Conservation (phyloP, 2,888 invertebrate genomes). For the Frankliniella fusca region DNA sequence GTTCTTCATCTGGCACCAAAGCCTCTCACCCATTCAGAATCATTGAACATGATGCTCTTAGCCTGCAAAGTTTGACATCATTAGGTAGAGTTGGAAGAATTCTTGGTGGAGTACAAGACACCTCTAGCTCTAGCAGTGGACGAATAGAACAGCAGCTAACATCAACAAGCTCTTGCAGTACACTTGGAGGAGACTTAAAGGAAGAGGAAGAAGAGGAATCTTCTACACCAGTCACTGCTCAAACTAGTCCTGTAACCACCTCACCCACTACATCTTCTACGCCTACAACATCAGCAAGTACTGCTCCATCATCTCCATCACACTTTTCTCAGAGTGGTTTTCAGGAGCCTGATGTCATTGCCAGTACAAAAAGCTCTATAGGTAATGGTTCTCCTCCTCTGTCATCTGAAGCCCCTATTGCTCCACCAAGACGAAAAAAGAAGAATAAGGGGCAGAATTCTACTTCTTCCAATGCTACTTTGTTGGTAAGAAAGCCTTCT, state of each 20-base stretch:
- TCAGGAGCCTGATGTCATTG: constrained; percentile 87
- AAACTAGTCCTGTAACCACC: background rate
- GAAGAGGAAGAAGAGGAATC: constrained; percentile 6
- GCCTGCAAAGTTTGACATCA: constrained; percentile 84
- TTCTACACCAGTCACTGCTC: constrained; percentile 7
- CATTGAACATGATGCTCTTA: constrained; percentile 82
- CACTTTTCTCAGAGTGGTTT: background rate
- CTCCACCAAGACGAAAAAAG: constrained; percentile 78
- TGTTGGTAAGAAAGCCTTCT: constrained; percentile 42
- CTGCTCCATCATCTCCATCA: constrained; percentile 29
- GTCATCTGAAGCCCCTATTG: constrained; percentile 50
- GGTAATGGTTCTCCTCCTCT: constrained; percentile 46
- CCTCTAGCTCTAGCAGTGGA: background rate
- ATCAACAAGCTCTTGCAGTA: constrained; percentile 7
- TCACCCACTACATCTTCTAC: constrained; percentile 4
- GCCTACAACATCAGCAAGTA: constrained; percentile 9
- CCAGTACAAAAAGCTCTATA: constrained; percentile 70
- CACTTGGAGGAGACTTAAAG: background rate
- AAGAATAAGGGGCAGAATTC: constrained; percentile 52
- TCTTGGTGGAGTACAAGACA: constrained; percentile 57
- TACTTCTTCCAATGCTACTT: background rate
- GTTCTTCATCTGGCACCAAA: constrained; percentile 46
- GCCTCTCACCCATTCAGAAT: constrained; percentile 75
- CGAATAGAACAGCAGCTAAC: background rate
- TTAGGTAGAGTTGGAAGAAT: constrained; percentile 77